phyloP scores from a whole-genome alignment of 2,797 vertebrate species.

The Hylomyscus alleni region DNA sequence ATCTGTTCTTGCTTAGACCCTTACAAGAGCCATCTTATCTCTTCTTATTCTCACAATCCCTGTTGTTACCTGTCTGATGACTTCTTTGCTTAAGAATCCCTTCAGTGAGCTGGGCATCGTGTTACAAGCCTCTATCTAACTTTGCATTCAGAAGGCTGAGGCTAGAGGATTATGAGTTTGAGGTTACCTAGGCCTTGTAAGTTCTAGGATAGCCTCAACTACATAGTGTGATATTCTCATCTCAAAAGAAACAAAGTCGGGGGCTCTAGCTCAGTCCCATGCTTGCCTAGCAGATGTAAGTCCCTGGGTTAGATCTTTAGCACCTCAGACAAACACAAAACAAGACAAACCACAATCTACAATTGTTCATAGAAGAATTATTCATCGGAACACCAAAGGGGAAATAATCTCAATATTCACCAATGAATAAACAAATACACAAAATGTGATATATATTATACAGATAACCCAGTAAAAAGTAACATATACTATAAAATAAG shows the following conservation, averaged over 20 bases:
- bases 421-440: not conserved
- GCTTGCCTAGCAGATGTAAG: not conserved
- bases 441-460: not conserved
- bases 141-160: not conserved
- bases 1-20: conserved; percentile 3
- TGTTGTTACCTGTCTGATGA: not conserved
- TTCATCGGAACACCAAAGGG: not conserved
- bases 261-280: not conserved
- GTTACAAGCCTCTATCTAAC: not conserved
- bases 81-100: conserved; percentile 1
- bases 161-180: not conserved
- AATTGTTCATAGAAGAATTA: not conserved
- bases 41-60: not conserved
- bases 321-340: not conserved
- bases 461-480: not conserved
- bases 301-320: not conserved
- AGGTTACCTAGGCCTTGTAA: not conserved
- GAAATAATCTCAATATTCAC: not conserved
- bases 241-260: not conserved
- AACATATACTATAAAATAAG: not conserved
- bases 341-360: not conserved
- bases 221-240: not conserved
- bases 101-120: not conserved
- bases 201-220: not conserved
- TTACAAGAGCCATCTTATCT: not conserved